A percentile compares a stretch with the other conserved stretches of the same genome.
Evolutionary conservation across 2,113 vertebrate genomes (phyloP).

Genomic region (Rallus limicola): DNA sequence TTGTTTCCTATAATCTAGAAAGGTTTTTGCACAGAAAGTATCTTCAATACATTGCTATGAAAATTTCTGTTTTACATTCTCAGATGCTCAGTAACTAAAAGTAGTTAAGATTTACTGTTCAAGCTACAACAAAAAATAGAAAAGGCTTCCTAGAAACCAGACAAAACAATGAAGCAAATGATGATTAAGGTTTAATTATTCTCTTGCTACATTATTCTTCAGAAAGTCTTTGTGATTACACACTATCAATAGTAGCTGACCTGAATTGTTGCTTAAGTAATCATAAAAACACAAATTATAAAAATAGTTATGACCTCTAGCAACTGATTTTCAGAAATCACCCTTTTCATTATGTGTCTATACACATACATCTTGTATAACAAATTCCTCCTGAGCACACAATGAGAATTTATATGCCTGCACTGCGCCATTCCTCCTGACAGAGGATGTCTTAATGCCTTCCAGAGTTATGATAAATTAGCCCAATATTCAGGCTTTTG

Average conservation of each 20-base stretch:
- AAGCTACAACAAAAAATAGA: not conserved
- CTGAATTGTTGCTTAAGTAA: not conserved
- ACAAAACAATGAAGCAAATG: not conserved
- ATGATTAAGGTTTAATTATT: not conserved
- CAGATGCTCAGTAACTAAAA: not conserved
- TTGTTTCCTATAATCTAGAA: not conserved
- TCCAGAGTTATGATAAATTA: not conserved
- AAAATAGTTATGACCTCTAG: not conserved
- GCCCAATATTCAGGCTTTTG: not conserved
- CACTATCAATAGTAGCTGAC: not conserved
- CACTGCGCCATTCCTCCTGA: not conserved
- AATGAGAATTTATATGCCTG: not conserved
- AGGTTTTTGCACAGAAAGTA: not conserved
- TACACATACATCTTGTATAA: no score
- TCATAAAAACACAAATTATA: not conserved
- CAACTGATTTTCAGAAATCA: not conserved
- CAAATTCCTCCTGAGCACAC: not conserved
- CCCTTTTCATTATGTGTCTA: not conserved
- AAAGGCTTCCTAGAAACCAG: not conserved
- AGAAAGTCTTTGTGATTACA: not conserved
- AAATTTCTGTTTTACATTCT: not conserved
- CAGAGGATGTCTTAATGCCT: fast-evolving
- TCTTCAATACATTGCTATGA: not conserved
- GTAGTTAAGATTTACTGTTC: not conserved
- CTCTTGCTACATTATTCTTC: not conserved